These are phyloP conservation scores for Tetramorium alpestre DNA, from an alignment of 1,140 invertebrate species.

Conservation along the genomic window DNA sequence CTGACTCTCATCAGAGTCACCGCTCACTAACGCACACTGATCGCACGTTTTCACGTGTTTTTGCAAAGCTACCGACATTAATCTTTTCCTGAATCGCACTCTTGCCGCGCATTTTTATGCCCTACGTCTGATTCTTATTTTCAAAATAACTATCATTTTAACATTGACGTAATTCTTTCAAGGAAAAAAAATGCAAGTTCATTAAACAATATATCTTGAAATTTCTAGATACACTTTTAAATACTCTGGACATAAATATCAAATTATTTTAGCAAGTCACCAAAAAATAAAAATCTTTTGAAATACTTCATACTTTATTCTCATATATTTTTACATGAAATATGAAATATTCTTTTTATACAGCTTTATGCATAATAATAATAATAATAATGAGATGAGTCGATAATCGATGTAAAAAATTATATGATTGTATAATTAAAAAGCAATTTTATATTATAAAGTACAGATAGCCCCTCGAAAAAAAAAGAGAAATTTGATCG, in stretches of 20 bases:
- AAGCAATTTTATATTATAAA: neutral
- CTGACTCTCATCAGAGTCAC: conserved; percentile 25
- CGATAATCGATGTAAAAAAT: neutral
- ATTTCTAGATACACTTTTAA: neutral
- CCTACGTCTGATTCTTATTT: neutral
- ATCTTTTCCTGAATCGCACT: neutral
- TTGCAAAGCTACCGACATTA: conserved; percentile 13
- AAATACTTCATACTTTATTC: neutral
- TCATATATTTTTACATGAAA: neutral
- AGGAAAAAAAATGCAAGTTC: neutral
- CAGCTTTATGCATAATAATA: neutral
- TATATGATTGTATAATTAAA: neutral
- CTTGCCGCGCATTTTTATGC: conserved; percentile 17
- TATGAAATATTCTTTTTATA: neutral
- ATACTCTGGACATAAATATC: neutral
- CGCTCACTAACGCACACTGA: neutral
- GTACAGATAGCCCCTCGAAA: neutral
- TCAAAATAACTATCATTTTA: neutral
- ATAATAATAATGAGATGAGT: neutral
- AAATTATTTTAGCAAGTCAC: neutral
- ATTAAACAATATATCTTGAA: neutral
- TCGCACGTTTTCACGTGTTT: conserved; percentile 34
- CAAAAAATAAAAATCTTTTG: neutral
- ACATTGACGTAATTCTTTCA: neutral
- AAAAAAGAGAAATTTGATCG: neutral